These are phyloP conservation scores for Suricata suricatta DNA, from an alignment of 2,113 vertebrate genomes.

Conservation along the genomic window DNA sequence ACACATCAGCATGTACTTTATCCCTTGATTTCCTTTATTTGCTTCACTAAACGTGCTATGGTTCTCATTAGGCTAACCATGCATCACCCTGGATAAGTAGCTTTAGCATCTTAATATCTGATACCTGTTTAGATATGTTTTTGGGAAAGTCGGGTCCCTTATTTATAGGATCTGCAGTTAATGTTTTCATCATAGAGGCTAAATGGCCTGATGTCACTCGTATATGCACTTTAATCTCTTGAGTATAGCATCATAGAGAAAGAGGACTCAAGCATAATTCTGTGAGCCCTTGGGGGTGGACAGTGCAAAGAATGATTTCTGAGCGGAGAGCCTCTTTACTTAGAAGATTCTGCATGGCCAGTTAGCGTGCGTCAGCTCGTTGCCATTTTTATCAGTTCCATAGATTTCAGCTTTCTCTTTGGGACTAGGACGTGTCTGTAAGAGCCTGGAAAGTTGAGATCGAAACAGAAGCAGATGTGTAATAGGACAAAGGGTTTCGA, in stretches of 20 bases:
- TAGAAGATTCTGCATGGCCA: neutral
- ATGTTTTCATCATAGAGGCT: neutral
- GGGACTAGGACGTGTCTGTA: neutral
- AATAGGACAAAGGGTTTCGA: neutral
- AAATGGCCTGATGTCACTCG: neutral
- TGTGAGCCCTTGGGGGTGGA: neutral
- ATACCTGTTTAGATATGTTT: neutral
- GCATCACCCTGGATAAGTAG: neutral
- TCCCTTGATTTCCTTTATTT: slow-evolving; percentile 29
- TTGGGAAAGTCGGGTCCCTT: neutral
- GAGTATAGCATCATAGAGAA: neutral
- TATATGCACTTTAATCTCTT: neutral
- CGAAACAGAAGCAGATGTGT: slow-evolving; percentile 14
- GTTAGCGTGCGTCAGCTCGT: neutral
- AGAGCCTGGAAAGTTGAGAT: neutral
- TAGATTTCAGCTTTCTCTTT: neutral
- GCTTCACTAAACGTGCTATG: neutral
- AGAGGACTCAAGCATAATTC: neutral
- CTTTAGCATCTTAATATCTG: neutral
- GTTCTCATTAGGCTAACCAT: neutral
- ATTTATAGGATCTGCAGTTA: neutral
- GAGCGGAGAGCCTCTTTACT: neutral
- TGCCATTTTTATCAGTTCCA: neutral
- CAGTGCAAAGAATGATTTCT: neutral
- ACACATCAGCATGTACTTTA: slow-evolving; percentile 12